Conservation (phyloP, 1,140 invertebrate genomes). For the Drosophila neocordata region DNA sequence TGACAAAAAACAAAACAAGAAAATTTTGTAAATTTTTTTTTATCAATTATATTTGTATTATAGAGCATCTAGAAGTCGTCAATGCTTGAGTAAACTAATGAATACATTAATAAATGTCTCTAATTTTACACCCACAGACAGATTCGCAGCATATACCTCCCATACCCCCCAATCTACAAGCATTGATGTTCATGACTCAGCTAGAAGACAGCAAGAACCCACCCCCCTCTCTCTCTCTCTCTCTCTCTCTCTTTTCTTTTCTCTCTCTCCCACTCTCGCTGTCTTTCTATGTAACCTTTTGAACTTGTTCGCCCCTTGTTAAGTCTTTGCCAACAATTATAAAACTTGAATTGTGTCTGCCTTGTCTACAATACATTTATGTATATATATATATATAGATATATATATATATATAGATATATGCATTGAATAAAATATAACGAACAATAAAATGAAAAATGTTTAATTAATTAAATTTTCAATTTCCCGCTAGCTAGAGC, state of each 20-base stretch:
- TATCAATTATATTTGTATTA: too few relatives aligned
- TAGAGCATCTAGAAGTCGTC: neutral
- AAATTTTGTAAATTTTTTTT: too few relatives aligned
- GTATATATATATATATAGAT: too few relatives aligned
- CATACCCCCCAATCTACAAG: too few relatives aligned
- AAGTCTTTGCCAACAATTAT: slow-evolving; percentile 52
- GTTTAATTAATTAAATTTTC: slow-evolving; percentile 82
- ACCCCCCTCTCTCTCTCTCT: neutral
- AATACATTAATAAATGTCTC: slow-evolving; percentile 1
- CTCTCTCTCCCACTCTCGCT: neutral
- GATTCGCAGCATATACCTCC: neutral
- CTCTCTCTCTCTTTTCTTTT: neutral
- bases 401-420: slow-evolving; percentile 39
- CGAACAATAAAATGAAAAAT: slow-evolving; percentile 62
- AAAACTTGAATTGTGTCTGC: slow-evolving; percentile 39
- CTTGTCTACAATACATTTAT: slow-evolving; percentile 44
- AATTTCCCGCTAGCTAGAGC: slow-evolving; percentile 60
- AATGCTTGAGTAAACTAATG: neutral
- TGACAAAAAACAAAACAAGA: too few relatives aligned
- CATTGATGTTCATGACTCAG: neutral
- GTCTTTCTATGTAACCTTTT: neutral
- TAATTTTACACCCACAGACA: slow-evolving; percentile 1
- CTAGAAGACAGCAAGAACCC: neutral
- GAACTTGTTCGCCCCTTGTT: neutral
- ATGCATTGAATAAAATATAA: slow-evolving; percentile 74